A percentile compares a stretch with the other conserved stretches of the same genome.
These are phyloP conservation scores for Lagorchestes hirsutus DNA, from an alignment of 2,797 vertebrate species.

Conservation along the genomic window DNA sequence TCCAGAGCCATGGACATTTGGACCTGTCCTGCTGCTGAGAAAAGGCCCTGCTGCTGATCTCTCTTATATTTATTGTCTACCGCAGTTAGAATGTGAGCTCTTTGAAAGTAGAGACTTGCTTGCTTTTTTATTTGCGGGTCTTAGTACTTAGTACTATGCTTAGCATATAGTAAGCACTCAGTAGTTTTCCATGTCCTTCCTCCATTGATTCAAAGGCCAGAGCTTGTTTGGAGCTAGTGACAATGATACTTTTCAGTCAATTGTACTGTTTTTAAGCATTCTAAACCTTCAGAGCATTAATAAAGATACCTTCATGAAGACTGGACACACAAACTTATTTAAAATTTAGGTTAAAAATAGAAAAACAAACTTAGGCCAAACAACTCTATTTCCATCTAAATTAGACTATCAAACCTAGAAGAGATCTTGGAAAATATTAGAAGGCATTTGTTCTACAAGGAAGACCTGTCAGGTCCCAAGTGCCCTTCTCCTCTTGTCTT, in stretches of 20 bases:
- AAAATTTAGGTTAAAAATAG: neutral
- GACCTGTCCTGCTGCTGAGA: neutral
- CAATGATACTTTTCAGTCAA: neutral
- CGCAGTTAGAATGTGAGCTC: neutral
- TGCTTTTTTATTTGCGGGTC: neutral
- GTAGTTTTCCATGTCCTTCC: neutral
- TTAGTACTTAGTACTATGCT: neutral
- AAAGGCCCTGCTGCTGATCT: neutral
- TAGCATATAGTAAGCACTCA: neutral
- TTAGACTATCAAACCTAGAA: neutral
- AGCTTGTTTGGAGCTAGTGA: neutral
- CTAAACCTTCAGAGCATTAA: neutral
- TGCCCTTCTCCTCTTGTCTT: neutral
- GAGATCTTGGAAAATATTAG: neutral
- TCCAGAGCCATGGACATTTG: neutral
- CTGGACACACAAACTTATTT: neutral
- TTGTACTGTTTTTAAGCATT: neutral
- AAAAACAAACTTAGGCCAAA: neutral
- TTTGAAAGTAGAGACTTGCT: neutral
- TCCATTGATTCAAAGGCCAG: neutral
- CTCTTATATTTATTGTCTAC: neutral
- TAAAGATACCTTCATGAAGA: neutral
- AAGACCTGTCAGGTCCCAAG: neutral
- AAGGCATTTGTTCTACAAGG: neutral
- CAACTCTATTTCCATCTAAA: neutral